Evolutionary conservation across 1,140 invertebrate species (phyloP).

Genomic region (Drosophila ironensis): DNA sequence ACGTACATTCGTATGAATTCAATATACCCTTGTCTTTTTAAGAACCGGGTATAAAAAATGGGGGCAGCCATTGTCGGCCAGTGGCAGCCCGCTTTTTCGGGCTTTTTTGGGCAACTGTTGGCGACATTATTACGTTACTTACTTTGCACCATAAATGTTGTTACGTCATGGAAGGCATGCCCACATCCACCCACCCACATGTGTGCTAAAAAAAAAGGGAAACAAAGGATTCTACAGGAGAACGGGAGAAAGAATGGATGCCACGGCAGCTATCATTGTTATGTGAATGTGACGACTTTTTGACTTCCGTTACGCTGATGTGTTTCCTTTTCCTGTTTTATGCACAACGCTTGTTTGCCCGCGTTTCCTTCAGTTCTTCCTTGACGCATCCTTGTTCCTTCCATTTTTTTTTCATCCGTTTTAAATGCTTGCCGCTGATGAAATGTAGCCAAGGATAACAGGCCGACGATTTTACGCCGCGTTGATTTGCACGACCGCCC

Average conservation of each 20-base stretch:
- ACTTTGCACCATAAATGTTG: conserved; percentile 78
- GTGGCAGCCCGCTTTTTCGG: conserved; percentile 28
- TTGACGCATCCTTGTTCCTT: conserved; percentile 17
- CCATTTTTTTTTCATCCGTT: conserved; percentile 27
- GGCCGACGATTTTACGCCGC: conserved; percentile 75
- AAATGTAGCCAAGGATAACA: conserved; percentile 66
- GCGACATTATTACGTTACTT: conserved; percentile 77
- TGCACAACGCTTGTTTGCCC: conserved; percentile 60
- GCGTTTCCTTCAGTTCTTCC: conserved; percentile 21
- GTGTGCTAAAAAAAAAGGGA: conserved; percentile 45
- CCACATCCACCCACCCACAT: background rate
- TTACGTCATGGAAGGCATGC: conserved; percentile 54
- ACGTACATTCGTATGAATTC: too few species aligned
- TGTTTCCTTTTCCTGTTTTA: conserved; percentile 81
- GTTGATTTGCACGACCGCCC: conserved; percentile 64
- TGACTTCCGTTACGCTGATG: conserved; percentile 81
- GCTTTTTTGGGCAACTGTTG: conserved; percentile 66
- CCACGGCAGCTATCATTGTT: conserved; percentile 73
- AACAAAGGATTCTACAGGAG: conserved; percentile 33
- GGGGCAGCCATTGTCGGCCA: conserved; percentile 54
- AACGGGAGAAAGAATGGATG: conserved; percentile 8
- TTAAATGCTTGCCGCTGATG: conserved; percentile 49
- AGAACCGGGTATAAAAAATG: conserved; percentile 39
- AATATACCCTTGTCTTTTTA: too few species aligned
- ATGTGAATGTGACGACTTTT: conserved; percentile 82